phyloP scores from a whole-genome alignment of 37 sponge, comb jelly and placozoan genomes.

The Beroe ovata region DNA sequence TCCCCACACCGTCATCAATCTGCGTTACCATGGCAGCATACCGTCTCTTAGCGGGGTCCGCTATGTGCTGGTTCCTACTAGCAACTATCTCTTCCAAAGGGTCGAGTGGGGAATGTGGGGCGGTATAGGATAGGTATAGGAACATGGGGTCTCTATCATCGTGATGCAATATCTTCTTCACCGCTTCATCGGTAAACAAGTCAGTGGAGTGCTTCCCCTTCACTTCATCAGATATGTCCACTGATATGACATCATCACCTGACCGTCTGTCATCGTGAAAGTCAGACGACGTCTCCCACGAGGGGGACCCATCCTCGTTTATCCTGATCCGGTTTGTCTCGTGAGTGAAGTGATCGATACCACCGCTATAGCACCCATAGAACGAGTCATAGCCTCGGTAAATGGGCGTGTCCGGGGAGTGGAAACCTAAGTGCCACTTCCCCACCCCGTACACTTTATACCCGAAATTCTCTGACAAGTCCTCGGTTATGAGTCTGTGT shows the following conservation, averaged over 20 bases:
- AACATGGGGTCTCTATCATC: not conserved
- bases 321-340: not conserved
- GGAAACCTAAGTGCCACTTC: conserved; percentile 15
- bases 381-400: not conserved
- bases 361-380: conserved; percentile 18
- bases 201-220: conserved; percentile 12
- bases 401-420: not conserved
- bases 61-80: not conserved
- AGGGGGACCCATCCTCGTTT: not conserved
- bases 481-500: not conserved
- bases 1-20: conserved; percentile 8
- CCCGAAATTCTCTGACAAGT: not conserved
- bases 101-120: conserved; percentile 3
- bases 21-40: conserved; percentile 51
- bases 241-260: not conserved
- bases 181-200: conserved; percentile 10
- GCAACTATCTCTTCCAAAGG: not conserved
- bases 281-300: not conserved
- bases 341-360: conserved; percentile 10
- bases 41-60: not conserved
- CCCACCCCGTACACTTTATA: conserved; percentile 5
- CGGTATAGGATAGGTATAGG: conserved; percentile 5
- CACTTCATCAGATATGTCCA: not conserved
- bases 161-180: not conserved
- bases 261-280: not conserved